Conservation (phyloP, 2,888 invertebrate genomes). For the Drosophila maculinotata region DNA sequence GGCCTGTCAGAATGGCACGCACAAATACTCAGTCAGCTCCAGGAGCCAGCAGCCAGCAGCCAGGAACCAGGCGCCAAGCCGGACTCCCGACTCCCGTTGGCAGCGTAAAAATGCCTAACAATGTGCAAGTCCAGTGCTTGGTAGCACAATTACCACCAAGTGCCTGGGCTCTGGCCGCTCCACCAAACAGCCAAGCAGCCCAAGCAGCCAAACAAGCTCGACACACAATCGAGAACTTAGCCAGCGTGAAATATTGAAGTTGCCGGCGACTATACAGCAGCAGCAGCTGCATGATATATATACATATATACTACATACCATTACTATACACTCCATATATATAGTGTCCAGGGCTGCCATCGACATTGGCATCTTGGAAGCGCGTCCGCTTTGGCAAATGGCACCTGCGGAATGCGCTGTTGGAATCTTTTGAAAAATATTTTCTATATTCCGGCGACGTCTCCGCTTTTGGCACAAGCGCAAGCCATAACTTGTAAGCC, state of each 20-base stretch:
- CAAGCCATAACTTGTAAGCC: constrained; percentile 61
- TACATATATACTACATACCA: background rate
- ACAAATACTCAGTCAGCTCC: constrained; percentile 74
- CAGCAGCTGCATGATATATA: background rate
- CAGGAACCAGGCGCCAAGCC: background rate
- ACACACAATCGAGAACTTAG: constrained; percentile 73
- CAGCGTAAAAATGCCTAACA: constrained; percentile 66
- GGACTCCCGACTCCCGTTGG: too few species aligned
- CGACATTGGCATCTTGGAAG: constrained; percentile 40
- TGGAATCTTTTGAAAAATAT: constrained; percentile 80
- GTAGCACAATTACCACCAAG: constrained; percentile 74
- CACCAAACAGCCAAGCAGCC: constrained; percentile 33
- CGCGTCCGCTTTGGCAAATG: constrained; percentile 40
- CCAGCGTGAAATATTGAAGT: constrained; percentile 78
- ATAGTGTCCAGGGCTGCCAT: constrained; percentile 16
- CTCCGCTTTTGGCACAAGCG: constrained; percentile 9
- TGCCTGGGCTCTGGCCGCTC: constrained; percentile 40
- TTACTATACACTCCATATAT: background rate
- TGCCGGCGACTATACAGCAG: constrained; percentile 9
- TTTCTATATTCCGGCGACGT: constrained; percentile 59
- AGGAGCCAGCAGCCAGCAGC: background rate
- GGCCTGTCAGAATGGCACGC: constrained; percentile 79
- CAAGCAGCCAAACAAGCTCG: background rate
- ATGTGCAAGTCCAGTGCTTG: constrained; percentile 65
- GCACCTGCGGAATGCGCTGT: constrained; percentile 78